phyloP scores from a whole-genome alignment of 30 jellyfish, hydroid and myxozoan genomes.

The Morbakka virulenta region DNA sequence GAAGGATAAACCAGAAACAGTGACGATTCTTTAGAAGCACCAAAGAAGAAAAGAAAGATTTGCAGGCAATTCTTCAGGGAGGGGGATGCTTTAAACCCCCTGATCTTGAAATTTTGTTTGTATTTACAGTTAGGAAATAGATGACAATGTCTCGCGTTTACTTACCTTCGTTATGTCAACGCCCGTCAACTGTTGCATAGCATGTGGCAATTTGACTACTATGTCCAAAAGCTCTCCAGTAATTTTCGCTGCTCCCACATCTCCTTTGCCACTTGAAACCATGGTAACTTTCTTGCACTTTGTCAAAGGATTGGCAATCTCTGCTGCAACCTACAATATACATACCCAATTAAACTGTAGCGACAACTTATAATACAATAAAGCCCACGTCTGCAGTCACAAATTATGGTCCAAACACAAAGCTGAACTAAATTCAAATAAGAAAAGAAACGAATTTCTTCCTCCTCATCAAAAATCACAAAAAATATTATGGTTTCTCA shows the following conservation, averaged over 20 bases:
- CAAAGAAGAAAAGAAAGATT: too few relatives aligned
- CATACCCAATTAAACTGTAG: neutral
- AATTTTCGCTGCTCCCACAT: constrained; percentile 90
- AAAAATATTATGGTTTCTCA: too few relatives aligned
- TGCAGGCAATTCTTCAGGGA: too few relatives aligned
- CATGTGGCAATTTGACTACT: constrained; percentile 87
- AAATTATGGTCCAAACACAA: too few relatives aligned
- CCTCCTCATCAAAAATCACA: too few relatives aligned
- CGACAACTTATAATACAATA: neutral
- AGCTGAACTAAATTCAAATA: neutral
- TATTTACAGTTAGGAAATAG: too few relatives aligned
- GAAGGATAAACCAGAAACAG: too few relatives aligned
- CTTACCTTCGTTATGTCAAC: constrained; percentile 91
- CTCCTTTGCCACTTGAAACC: constrained; percentile 96
- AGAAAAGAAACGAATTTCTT: neutral
- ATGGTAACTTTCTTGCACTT: constrained; percentile 84
- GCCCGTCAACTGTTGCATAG: constrained; percentile 96
- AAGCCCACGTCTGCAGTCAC: too few relatives aligned
- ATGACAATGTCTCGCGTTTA: too few relatives aligned
- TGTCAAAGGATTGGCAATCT: constrained; percentile 90
- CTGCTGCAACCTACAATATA: constrained; percentile 96
- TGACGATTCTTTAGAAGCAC: too few relatives aligned
- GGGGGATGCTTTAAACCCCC: too few relatives aligned
- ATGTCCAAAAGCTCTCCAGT: constrained; percentile 92
- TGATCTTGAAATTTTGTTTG: too few relatives aligned